phyloP scores from a whole-genome alignment of 2,797 vertebrate species.

The Mionectes olivaceus region DNA sequence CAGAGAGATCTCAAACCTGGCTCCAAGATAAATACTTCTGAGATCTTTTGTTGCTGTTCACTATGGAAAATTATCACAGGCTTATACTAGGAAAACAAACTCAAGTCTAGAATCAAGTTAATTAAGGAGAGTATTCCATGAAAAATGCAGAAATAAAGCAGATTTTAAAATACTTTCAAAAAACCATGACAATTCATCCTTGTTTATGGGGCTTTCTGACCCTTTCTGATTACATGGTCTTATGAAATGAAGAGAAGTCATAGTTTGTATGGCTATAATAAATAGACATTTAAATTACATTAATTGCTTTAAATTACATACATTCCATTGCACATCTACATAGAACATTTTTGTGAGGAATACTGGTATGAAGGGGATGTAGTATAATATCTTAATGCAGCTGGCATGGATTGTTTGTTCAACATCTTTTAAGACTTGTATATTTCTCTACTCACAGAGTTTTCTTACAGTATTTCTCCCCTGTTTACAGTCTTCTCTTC shows the following conservation, averaged over 20 bases:
- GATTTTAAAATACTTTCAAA: neutral
- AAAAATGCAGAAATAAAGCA: neutral
- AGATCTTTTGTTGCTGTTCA: neutral
- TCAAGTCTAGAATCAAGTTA: neutral
- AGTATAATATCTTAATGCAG: neutral
- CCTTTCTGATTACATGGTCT: neutral
- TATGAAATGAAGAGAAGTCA: neutral
- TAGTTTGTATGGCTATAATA: neutral
- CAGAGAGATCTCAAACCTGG: neutral
- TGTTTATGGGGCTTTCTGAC: neutral
- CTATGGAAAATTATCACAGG: neutral
- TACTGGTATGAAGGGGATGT: neutral
- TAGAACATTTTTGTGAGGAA: neutral
- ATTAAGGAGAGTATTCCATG: neutral
- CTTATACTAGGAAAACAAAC: neutral
- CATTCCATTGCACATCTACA: neutral
- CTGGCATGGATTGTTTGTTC: neutral
- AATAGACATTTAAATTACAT: neutral
- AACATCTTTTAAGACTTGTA: neutral
- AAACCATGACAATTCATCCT: neutral
- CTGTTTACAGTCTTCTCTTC: neutral
- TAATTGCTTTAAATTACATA: neutral
- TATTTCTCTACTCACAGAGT: neutral
- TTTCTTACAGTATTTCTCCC: neutral
- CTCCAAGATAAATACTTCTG: neutral